Evolutionary conservation across 37 sponge, comb jelly and placozoan species (phyloP), one percentile per base, ranked within the genome.

Genomic region (Halichondria panicea): DNA sequence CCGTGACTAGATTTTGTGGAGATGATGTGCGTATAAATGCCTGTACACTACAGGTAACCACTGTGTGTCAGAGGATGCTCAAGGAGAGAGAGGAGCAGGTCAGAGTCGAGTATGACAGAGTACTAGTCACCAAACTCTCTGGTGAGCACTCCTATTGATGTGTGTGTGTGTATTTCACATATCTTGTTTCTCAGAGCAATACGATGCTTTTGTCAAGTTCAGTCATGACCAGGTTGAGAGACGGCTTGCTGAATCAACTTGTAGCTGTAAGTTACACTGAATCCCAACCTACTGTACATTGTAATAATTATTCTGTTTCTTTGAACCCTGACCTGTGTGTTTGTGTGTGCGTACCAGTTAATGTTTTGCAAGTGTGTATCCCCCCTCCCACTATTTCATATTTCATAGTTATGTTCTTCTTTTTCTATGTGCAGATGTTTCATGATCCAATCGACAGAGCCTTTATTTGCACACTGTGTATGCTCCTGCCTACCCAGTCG

Each of bases 171-270:
- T 11, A 18, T 48, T 11, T 48, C 52, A 48, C 52, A 15, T 48
- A 48, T 48, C 11, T 19, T n/a, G n/a, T n/a, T n/a, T n/a, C n/a
- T 9, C 70, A 89, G 96, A 95, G 63, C 96, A 95, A 86, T 95
- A 95, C 53, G 96, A 92, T 75, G 82, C 94, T 1, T 95, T 95
- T 75, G 94, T 95, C 66, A 89, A 84, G 71, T 95, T 95, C 90
- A 95, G 81, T 70, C 87, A 89, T 40, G 96, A 95, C 36, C 90
- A 95, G 40, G 77, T 95, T 8, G 93, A 92, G 65, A 91, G 76
- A 81, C 72, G 80, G 77, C 72, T 93, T 32, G 77, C 90, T 63
- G 87, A 88, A 48, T 79, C 88, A 55, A 71, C 90, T 7, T 82
- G 87, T 60, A 82, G 83, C 67, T 91, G 91, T 91, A 56, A 91